A percentile compares a stretch with the other conserved stretches of the same genome.
These are phyloP conservation scores for Polyommatus icarus DNA, from an alignment of 2,888 invertebrate species.

Conservation along the genomic window DNA sequence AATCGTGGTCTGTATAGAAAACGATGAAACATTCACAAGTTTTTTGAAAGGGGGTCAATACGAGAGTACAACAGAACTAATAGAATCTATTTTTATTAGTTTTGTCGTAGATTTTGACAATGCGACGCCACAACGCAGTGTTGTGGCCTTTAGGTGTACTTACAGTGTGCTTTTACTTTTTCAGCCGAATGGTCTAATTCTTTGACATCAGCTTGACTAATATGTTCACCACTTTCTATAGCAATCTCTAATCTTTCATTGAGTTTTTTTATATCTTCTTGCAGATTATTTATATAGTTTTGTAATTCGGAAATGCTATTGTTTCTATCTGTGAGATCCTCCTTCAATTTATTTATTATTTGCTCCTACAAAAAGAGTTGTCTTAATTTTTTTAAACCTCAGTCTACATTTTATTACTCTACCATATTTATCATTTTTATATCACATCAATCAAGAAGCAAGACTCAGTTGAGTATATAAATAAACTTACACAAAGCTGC, in stretches of 20 bases:
- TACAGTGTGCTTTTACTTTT: conserved; percentile 70
- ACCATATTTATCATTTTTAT: background rate
- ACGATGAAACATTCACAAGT: too few species aligned
- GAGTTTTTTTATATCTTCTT: conserved; percentile 61
- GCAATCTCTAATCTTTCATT: conserved; percentile 54
- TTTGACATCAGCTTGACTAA: conserved; percentile 53
- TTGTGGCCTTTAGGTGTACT: conserved; percentile 40
- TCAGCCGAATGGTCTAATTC: conserved; percentile 57
- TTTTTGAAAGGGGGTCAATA: too few species aligned
- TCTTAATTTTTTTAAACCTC: background rate
- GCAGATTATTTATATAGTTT: conserved; percentile 66
- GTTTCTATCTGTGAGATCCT: conserved; percentile 58
- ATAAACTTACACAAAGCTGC: conserved; percentile 55
- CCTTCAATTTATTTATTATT: conserved; percentile 52
- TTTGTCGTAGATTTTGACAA: too few species aligned
- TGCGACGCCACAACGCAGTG: too few species aligned
- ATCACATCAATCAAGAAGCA: too few species aligned
- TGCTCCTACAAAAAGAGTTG: conserved; percentile 54
- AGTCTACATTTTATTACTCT: background rate
- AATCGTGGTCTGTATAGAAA: too few species aligned
- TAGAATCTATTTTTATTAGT: too few species aligned
- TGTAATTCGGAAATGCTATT: conserved; percentile 63
- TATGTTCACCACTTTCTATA: conserved; percentile 59
- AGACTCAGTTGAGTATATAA: too few species aligned
- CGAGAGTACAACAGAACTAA: too few species aligned